A percentile compares a stretch with the other conserved stretches of the same genome.
Conservation (phyloP, 2,113 vertebrate species). For the Bungarus multicinctus region DNA sequence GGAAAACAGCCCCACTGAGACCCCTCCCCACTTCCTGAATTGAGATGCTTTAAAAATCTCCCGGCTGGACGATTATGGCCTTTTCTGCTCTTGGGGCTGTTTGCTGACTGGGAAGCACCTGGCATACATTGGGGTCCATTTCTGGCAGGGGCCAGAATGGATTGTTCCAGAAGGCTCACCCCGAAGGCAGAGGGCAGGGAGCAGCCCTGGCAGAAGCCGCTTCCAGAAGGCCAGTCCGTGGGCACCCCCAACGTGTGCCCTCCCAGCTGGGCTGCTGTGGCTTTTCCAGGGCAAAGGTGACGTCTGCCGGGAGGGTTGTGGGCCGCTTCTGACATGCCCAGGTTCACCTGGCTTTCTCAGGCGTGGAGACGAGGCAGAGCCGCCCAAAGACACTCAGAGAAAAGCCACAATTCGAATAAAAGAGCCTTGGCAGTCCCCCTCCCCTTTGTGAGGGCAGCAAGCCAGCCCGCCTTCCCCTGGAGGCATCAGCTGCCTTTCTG, state of each 20-base stretch:
- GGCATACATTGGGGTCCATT: too few relatives aligned
- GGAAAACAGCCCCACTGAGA: background rate
- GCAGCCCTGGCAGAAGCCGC: background rate
- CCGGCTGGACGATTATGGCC: too few relatives aligned
- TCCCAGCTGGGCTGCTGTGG: background rate
- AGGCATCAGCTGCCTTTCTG: background rate
- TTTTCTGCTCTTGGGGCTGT: too few relatives aligned
- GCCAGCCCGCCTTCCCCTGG: background rate
- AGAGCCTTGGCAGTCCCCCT: too few relatives aligned
- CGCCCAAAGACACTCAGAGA: background rate
- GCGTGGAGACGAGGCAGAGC: background rate
- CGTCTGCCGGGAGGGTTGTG: accelerated
- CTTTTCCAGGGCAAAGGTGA: too few relatives aligned
- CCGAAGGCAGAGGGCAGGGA: background rate
- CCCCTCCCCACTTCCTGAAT: background rate
- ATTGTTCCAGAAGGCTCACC: background rate
- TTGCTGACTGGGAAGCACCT: background rate
- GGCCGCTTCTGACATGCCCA: too few relatives aligned
- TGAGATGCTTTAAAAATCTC: background rate
- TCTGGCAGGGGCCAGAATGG: background rate
- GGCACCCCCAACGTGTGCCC: accelerated
- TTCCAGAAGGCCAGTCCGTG: background rate
- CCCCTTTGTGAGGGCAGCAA: background rate
- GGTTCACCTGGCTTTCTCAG: background rate
- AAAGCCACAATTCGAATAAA: too few relatives aligned